phyloP scores from a whole-genome alignment of 2,888 invertebrate genomes.

The Synanthedon tipuliformis region DNA sequence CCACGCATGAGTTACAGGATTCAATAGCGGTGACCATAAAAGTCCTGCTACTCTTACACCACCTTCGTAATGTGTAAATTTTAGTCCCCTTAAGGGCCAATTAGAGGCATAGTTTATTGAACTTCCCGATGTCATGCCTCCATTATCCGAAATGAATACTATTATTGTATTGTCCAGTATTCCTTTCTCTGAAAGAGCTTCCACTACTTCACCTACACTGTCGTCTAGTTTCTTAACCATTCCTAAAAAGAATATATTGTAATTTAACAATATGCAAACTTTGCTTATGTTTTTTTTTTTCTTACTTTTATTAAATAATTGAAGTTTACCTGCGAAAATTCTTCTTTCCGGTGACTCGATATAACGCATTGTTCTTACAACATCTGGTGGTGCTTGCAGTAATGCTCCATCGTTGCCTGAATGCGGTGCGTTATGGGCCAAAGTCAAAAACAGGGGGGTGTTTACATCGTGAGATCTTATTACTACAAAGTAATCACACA shows the following conservation, averaged over 20 bases:
- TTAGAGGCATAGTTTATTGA: slow-evolving; percentile 82
- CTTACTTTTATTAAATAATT: neutral
- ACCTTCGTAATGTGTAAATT: slow-evolving; percentile 86
- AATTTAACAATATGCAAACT: neutral
- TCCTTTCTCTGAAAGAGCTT: slow-evolving; percentile 72
- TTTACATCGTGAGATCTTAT: slow-evolving; percentile 69
- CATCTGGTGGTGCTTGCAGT: slow-evolving; percentile 79
- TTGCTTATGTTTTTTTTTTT: neutral
- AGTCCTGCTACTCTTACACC: slow-evolving; percentile 80
- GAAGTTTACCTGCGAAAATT: slow-evolving; percentile 75
- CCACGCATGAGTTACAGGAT: slow-evolving; percentile 49
- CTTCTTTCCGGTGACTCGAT: slow-evolving; percentile 76
- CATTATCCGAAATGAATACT: slow-evolving; percentile 90
- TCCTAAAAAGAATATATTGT: slow-evolving; percentile 61
- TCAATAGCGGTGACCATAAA: slow-evolving; percentile 70
- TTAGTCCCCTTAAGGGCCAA: slow-evolving; percentile 81
- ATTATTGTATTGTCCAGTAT: slow-evolving; percentile 86
- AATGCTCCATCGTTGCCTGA: slow-evolving; percentile 76
- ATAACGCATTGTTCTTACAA: slow-evolving; percentile 75
- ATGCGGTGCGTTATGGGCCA: slow-evolving; percentile 86
- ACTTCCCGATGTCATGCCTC: slow-evolving; percentile 80
- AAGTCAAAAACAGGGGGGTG: slow-evolving; percentile 80
- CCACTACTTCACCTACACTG: slow-evolving; percentile 82
- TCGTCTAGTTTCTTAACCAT: slow-evolving; percentile 88
- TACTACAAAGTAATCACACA: slow-evolving; percentile 32